Evolutionary conservation across 2,888 invertebrate genomes (phyloP).

Genomic region (Scaptomyza cyrtandrae): DNA sequence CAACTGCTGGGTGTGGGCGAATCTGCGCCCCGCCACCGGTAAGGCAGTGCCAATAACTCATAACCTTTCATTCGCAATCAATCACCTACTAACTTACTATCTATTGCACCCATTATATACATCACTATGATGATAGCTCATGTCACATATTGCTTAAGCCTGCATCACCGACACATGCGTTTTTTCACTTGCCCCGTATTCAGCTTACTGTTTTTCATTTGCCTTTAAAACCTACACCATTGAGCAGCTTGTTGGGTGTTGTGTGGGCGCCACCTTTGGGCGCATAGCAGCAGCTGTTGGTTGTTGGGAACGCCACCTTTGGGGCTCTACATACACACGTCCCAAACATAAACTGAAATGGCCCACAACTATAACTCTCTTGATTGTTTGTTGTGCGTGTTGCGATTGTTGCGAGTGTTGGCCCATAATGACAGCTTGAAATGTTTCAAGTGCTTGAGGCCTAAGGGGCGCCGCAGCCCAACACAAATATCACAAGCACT

Average conservation of each 20-base stretch:
- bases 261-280: neutral
- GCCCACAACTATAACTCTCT: conserved; percentile 9
- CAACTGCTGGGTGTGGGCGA: conserved; percentile 85
- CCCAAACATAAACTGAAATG: conserved; percentile 18
- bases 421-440: conserved; percentile 41
- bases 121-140: conserved; percentile 11
- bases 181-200: conserved; percentile 1
- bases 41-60: conserved; percentile 67
- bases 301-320: neutral
- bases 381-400: conserved; percentile 41
- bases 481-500: conserved; percentile 22
- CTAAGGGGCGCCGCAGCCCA: conserved; percentile 23
- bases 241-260: neutral
- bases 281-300: neutral
- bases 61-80: neutral
- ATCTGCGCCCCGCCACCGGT: conserved; percentile 85
- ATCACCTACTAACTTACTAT: neutral
- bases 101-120: neutral
- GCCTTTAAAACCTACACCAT: conserved; percentile 7
- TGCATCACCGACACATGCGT: conserved; percentile 7
- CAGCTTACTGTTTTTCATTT: neutral
- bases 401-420: conserved; percentile 37
- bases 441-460: conserved; percentile 57
- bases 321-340: conserved; percentile 8
- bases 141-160: conserved; percentile 38